phyloP scores from a whole-genome alignment of 2,888 invertebrate species.

The Pollenia griseotomentosa region DNA sequence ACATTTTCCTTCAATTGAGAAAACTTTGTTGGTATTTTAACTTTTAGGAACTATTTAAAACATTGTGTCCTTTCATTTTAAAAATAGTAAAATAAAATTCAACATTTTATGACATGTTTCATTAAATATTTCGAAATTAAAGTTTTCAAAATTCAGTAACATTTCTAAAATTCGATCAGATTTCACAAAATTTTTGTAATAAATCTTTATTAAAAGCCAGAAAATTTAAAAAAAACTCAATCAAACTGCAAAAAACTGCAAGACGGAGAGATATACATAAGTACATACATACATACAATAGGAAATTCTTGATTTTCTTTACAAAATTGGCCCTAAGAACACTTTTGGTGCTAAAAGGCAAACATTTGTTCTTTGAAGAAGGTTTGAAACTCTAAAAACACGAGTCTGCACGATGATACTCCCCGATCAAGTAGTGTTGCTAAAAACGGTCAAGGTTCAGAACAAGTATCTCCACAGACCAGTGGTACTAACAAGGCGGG shows the following conservation, averaged over 20 bases:
- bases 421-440: neutral
- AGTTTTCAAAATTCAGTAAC: slow-evolving; percentile 26
- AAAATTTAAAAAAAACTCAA: slow-evolving; percentile 53
- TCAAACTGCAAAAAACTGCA: neutral
- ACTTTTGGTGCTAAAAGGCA: neutral
- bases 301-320: neutral
- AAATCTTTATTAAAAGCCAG: slow-evolving; percentile 51
- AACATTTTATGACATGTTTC: too few species aligned
- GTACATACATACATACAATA: neutral
- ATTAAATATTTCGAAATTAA: slow-evolving; percentile 16
- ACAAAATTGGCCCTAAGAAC: neutral
- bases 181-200: slow-evolving; percentile 53
- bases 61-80: neutral
- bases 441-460: neutral
- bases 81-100: too few species aligned
- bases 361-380: neutral
- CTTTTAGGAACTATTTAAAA: neutral
- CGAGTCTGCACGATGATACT: slow-evolving; percentile 59
- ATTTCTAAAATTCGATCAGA: slow-evolving; percentile 57
- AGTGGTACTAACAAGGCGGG: slow-evolving; percentile 53
- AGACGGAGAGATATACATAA: neutral
- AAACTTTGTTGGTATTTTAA: neutral
- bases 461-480: slow-evolving; percentile 21
- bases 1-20: too few species aligned
- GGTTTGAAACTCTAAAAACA: slow-evolving; percentile 33